Base-by-base conservation (phyloP, 2,888 invertebrate genomes). In the Drosophila subsilvestris region DNA sequence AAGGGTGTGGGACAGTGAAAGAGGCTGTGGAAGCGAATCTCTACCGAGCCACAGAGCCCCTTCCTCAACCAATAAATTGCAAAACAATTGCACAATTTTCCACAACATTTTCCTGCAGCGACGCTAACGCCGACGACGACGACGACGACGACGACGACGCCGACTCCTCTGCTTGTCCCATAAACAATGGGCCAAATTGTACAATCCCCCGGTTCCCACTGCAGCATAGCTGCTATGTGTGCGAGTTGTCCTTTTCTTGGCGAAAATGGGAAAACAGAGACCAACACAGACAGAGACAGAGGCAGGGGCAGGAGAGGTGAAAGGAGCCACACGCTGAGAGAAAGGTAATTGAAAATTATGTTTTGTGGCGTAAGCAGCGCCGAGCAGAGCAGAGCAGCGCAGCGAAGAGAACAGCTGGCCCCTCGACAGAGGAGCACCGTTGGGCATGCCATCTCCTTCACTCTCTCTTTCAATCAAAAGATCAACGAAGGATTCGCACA, bases 331-430 rank as follows among this genome's bases (percentile, higher is more conserved):
- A 87, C 88, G 88, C 83, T 87, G 88, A 78, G 86, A 85, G 83
- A 86, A 87, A 84, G 88, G 88, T 87, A 84, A 84, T 84, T 84
- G 83, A 84, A 87, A 84, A 84, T 87, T 82, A 88, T 87, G 88
- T 84, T 84, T 87, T 83, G 83, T 83, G 83, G 83, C 83, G 78
- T 77, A 81, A 87, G 86, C 47, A 69, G 73, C 68, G 55, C 60
- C 49, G 60, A 44, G 53, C 67, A 68, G 82, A 85, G 85, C 87
- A 25, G 25, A 5, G 25, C 22, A 22, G 22, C 0, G 22, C 22
- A 63, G 73, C 68, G 53, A 63, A 51, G 60, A 44, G 59, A 72
- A 75, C 78, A 87, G 81, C 87, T 85, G 87, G 74, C 75, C 63
- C 67, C 6, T 17, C 17, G 3, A 6, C 10, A 17, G 29, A 10